A percentile compares a stretch with the other conserved stretches of the same genome.
Evolutionary conservation across 2,888 invertebrate species (phyloP).

Genomic region (Lymantria monacha): DNA sequence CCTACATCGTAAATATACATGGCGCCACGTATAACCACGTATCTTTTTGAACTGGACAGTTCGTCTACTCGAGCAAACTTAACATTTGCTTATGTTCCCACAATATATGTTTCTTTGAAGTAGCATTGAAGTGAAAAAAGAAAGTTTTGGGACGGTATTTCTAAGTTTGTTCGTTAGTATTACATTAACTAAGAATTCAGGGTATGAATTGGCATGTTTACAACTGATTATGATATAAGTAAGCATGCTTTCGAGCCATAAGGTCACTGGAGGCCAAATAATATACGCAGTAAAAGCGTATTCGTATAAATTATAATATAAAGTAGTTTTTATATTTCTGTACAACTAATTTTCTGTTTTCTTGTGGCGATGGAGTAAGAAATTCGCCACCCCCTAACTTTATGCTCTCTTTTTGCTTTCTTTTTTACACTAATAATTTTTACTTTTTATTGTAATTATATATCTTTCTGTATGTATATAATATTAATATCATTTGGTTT

Average conservation of each 20-base stretch:
- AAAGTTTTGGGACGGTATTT: not conserved
- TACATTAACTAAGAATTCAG: constrained; percentile 1
- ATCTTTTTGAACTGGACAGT: constrained; percentile 15
- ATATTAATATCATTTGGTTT: too few relatives aligned
- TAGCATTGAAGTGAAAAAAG: not conserved
- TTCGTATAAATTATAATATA: too few relatives aligned
- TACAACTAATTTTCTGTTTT: too few relatives aligned
- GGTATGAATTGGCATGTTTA: constrained; percentile 11
- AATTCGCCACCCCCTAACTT: too few relatives aligned
- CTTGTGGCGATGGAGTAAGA: too few relatives aligned
- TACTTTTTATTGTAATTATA: too few relatives aligned
- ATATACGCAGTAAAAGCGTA: too few relatives aligned
- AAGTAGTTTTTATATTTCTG: too few relatives aligned
- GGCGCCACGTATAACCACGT: constrained; percentile 16
- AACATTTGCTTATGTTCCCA: constrained; percentile 6
- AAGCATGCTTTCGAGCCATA: not conserved
- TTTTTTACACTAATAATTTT: too few relatives aligned
- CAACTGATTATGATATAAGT: not conserved
- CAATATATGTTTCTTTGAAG: not conserved
- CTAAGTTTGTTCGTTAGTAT: constrained; percentile 5
- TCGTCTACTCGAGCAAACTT: constrained; percentile 4
- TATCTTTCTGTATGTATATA: too few relatives aligned
- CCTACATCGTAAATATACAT: constrained; percentile 25
- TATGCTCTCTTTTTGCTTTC: too few relatives aligned
- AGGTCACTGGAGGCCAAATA: not conserved